Base-by-base conservation (phyloP, 2,797 vertebrate species). In the Lutjanus argentimaculatus region DNA sequence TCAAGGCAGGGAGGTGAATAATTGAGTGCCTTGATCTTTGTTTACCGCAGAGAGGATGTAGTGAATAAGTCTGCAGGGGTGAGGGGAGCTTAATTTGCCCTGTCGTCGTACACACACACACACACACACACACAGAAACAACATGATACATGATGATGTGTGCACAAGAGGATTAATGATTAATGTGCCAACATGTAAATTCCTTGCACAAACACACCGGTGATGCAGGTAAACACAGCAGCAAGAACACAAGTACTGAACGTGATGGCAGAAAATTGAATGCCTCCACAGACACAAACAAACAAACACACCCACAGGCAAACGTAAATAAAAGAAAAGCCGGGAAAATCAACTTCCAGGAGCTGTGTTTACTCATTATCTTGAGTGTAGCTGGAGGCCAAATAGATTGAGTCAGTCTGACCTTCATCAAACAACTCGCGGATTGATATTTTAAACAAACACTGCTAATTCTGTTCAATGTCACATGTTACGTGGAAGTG, bases 11-110 rank as follows among this genome's bases (percentile, higher is more conserved):
- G 15, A 40, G 45, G 22, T 6, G 21, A 67, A 59, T 70, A 82
- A 82, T 74, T 57, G 25, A 67, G 67, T 4, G 53, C 12, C 59
- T 69, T 58, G 68, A 72, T 69, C 71, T 68, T 64, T 78, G 63
- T 61, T 75, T 69, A 72, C 71, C 71, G 15, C 40, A 55, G 16
- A 51, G 36, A 15, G 55, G 58, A 46, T 56, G 73, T 4, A n/a
- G 52, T 36, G 64, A 74, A 58, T 6, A 1, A 17, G 22, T 53
- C 49, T 53, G 49, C 58, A 64, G 40, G 25, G 55, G n/a, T 12
- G 46, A 15, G 9, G 9, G 16, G 19, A 22, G 63, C 52, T 59
- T 59, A 0, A 48, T 80, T 48, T 67, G 19, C 30, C 9, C 6
- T 3, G 46, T 49, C 36, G 40, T 30, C 22, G 10, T 15, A 2